Evolutionary conservation across 1,140 invertebrate species (phyloP).

Genomic region (Diorhabda elongata): DNA sequence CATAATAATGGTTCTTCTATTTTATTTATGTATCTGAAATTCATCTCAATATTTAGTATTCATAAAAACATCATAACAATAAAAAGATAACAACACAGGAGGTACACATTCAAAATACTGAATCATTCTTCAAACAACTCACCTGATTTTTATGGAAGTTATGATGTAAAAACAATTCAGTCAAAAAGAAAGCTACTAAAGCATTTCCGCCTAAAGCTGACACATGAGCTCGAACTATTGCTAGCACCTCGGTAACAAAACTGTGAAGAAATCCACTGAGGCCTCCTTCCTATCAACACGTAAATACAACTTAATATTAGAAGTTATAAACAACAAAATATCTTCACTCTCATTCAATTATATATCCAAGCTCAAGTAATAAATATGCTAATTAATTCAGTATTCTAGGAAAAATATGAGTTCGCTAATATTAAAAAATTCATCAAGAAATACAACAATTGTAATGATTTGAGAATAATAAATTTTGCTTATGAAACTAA

Average conservation of each 20-base stretch:
- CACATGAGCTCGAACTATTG: slow-evolving; percentile 88
- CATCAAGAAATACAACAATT: too few relatives aligned
- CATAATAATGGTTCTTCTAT: not conserved
- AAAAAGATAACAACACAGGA: too few relatives aligned
- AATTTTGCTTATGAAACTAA: too few relatives aligned
- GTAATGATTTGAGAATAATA: too few relatives aligned
- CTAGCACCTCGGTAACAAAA: slow-evolving; percentile 86
- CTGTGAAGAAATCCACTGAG: slow-evolving; percentile 90
- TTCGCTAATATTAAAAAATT: too few relatives aligned
- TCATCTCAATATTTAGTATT: not conserved
- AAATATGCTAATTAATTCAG: too few relatives aligned
- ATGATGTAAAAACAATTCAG: slow-evolving; percentile 82
- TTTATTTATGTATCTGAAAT: not conserved
- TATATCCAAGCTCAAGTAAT: too few relatives aligned
- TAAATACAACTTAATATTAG: too few relatives aligned
- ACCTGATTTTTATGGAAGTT: slow-evolving; percentile 97
- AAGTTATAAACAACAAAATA: slow-evolving; percentile 17
- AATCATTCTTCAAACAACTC: slow-evolving; percentile 16
- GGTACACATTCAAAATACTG: too few relatives aligned
- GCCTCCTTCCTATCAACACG: slow-evolving; percentile 65
- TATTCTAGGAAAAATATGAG: too few relatives aligned
- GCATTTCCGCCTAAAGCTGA: slow-evolving; percentile 93
- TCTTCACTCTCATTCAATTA: not conserved
- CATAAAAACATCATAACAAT: not conserved
- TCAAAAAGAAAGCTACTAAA: slow-evolving; percentile 90